Evolutionary conservation across 2,888 invertebrate genomes (phyloP).

Genomic region (Temnothorax rugatulus): DNA sequence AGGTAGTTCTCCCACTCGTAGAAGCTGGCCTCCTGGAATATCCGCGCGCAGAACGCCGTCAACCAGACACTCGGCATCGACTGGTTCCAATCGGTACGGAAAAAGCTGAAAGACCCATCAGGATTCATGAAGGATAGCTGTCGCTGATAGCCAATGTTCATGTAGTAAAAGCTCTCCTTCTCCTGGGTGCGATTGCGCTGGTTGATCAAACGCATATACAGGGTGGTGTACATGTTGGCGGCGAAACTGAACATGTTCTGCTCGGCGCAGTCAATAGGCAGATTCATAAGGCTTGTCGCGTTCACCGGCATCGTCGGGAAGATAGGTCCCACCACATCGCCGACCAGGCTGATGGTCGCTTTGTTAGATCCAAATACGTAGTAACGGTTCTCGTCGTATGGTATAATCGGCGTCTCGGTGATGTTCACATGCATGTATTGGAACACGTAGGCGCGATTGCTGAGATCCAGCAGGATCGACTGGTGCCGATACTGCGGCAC

Average conservation of each 20-base stretch:
- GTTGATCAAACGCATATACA: slow-evolving; percentile 96
- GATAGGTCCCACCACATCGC: slow-evolving; percentile 97
- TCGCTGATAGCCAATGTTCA: slow-evolving; percentile 96
- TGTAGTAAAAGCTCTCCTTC: slow-evolving; percentile 93
- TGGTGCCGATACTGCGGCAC: slow-evolving; percentile 97
- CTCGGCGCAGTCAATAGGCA: slow-evolving; percentile 97
- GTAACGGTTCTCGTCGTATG: slow-evolving; percentile 95
- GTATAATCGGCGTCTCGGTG: slow-evolving; percentile 96
- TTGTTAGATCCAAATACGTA: slow-evolving; percentile 97
- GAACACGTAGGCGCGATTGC: slow-evolving; percentile 96
- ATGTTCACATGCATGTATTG: slow-evolving; percentile 98
- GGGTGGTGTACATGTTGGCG: slow-evolving; percentile 95
- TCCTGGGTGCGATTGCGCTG: slow-evolving; percentile 94
- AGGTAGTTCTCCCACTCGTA: slow-evolving; percentile 99
- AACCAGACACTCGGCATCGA: slow-evolving; percentile 96
- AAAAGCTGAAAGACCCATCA: slow-evolving; percentile 96
- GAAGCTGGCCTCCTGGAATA: slow-evolving; percentile 96
- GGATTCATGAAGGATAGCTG: slow-evolving; percentile 96
- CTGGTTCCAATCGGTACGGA: slow-evolving; percentile 97
- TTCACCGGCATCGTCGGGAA: slow-evolving; percentile 97
- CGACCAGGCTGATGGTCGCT: slow-evolving; percentile 94
- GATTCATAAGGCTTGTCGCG: slow-evolving; percentile 92
- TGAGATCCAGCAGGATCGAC: slow-evolving; percentile 96
- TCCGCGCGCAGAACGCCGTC: slow-evolving; percentile 95
- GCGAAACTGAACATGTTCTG: slow-evolving; percentile 99